Evolutionary conservation across 1,140 invertebrate species (phyloP).

Genomic region (Bombus terrestris): DNA sequence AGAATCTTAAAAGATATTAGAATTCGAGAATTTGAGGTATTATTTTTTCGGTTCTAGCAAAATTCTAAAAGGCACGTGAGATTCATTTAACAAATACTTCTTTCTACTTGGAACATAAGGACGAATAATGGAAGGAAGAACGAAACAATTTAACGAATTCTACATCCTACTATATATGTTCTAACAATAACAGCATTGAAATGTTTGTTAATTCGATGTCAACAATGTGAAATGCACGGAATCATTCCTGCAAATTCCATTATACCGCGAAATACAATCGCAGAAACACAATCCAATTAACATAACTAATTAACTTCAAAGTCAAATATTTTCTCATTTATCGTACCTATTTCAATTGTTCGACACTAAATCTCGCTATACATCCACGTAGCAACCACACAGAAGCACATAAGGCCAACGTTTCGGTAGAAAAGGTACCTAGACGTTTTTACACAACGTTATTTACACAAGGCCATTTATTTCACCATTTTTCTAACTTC

Average conservation of each 20-base stretch:
- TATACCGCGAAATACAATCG: too few relatives aligned
- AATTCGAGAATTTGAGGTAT: too few relatives aligned
- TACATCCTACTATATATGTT: neutral
- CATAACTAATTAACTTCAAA: conserved; percentile 9
- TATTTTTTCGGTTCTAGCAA: too few relatives aligned
- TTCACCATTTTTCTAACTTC: conserved; percentile 19
- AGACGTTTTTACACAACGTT: neutral
- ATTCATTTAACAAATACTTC: too few relatives aligned
- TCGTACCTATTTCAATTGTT: neutral
- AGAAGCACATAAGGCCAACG: neutral
- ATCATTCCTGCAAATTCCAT: neutral
- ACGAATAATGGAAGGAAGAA: neutral
- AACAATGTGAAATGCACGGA: neutral
- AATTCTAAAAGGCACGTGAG: too few relatives aligned
- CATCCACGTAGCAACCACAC: neutral
- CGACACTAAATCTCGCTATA: neutral
- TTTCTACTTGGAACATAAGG: neutral
- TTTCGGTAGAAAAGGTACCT: neutral
- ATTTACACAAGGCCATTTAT: conserved; percentile 1
- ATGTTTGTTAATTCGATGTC: neutral
- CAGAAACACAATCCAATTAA: conserved; percentile 12
- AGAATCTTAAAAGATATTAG: neutral
- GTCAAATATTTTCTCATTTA: conserved; percentile 7
- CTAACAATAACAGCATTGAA: neutral
- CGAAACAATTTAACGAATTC: neutral